phyloP scores from a whole-genome alignment of 2,113 vertebrate species.

The Barnardius zonarius region DNA sequence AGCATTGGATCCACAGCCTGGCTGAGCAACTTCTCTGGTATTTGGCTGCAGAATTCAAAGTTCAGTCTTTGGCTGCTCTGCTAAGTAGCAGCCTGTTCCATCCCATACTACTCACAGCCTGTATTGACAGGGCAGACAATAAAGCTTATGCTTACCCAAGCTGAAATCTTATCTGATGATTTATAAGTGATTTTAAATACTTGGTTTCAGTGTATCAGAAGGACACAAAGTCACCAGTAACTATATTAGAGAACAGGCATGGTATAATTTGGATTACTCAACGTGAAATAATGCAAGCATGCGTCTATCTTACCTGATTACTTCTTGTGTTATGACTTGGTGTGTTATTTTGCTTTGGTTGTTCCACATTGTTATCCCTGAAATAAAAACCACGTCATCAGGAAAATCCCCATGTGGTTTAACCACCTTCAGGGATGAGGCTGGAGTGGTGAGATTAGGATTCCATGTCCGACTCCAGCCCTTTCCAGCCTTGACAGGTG shows the following conservation, averaged over 20 bases:
- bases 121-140: not conserved
- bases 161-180: not conserved
- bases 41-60: not conserved
- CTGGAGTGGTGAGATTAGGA: not conserved
- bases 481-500: not conserved
- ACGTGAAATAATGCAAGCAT: not conserved
- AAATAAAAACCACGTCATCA: not conserved
- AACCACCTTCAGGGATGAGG: not conserved
- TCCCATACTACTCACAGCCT: not conserved
- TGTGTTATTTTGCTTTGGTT: constrained; percentile 19
- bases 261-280: not conserved
- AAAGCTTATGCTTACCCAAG: not conserved
- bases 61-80: not conserved
- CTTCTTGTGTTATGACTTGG: not conserved
- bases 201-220: not conserved
- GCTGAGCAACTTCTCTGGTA: not conserved
- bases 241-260: not conserved
- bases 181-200: not conserved
- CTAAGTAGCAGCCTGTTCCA: not conserved
- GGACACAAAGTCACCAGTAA: not conserved
- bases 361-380: constrained; percentile 22
- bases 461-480: not conserved
- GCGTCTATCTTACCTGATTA: constrained; percentile 1
- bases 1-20: not conserved
- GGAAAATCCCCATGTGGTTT: not conserved